A percentile compares a stretch with the other conserved stretches of the same genome.
phyloP scores from a whole-genome alignment of 2,888 invertebrate species.

The Pilophorus perplexus region DNA sequence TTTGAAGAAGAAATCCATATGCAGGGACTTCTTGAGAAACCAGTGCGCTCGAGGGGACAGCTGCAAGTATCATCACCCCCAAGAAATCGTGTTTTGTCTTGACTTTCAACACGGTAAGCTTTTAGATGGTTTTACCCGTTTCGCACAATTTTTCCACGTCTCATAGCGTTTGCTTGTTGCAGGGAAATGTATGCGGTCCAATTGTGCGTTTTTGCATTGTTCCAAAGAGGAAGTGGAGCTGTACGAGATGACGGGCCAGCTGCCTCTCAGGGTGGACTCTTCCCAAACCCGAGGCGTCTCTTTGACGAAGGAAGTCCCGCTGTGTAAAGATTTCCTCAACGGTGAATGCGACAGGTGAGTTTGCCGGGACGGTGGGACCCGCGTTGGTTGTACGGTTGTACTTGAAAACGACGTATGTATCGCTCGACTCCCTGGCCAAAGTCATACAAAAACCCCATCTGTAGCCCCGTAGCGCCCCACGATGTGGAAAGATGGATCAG shows the following conservation, averaged over 20 bases:
- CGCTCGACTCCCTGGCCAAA: too few relatives aligned
- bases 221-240: conserved; percentile 71
- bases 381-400: too few relatives aligned
- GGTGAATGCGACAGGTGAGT: conserved; percentile 58
- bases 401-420: too few relatives aligned
- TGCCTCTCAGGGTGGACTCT: conserved; percentile 56
- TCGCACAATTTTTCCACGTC: too few relatives aligned
- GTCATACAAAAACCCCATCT: too few relatives aligned
- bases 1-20: conserved; percentile 52
- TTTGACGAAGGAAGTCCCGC: conserved; percentile 51
- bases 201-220: conserved; percentile 76
- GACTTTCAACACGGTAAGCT: conserved; percentile 71
- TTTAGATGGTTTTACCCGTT: too few relatives aligned
- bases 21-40: conserved; percentile 61
- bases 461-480: too few relatives aligned
- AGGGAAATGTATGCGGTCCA: conserved; percentile 62
- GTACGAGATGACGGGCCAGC: conserved; percentile 68
- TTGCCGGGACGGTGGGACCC: background rate
- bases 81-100: conserved; percentile 60
- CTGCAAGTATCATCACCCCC: conserved; percentile 45
- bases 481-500: too few relatives aligned
- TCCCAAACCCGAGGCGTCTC: background rate
- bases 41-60: conserved; percentile 57
- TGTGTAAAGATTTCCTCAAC: conserved; percentile 63
- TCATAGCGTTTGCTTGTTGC: too few relatives aligned